Evolutionary conservation across 2,113 vertebrate species (phyloP).

Genomic region (Riparia riparia): DNA sequence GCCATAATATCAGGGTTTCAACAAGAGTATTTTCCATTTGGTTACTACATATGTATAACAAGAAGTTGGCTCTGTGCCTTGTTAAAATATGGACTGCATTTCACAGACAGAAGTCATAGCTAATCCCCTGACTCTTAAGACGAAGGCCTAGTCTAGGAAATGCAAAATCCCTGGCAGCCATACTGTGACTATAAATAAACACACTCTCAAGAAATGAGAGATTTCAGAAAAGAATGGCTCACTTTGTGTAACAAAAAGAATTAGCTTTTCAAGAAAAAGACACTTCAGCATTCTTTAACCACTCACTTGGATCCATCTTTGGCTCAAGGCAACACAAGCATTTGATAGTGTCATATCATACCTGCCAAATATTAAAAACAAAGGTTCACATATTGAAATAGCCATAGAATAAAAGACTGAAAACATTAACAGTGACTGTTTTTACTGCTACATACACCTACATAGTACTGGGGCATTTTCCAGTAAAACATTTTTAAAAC

Average conservation of each 20-base stretch:
- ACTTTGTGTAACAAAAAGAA: not conserved
- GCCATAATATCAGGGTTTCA: not conserved
- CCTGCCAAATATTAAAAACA: slow-evolving; percentile 72
- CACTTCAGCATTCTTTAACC: not conserved
- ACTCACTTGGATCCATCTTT: slow-evolving; percentile 89
- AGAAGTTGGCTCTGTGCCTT: not conserved
- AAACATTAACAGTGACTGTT: not conserved
- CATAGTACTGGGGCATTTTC: not conserved
- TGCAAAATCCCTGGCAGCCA: not conserved
- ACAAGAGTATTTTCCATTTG: not conserved
- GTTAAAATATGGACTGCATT: not conserved
- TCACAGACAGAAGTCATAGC: not conserved
- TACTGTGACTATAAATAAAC: not conserved
- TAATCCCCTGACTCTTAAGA: not conserved
- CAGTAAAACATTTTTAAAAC: not conserved
- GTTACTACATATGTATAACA: not conserved
- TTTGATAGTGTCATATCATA: slow-evolving; percentile 92
- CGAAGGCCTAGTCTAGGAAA: not conserved
- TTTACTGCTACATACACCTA: not conserved
- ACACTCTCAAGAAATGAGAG: not conserved
- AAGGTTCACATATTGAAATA: not conserved
- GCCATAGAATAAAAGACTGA: not conserved
- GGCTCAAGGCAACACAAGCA: slow-evolving; percentile 85
- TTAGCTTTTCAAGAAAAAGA: not conserved
- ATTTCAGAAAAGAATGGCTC: not conserved